These are phyloP conservation scores for Macrobrachium rosenbergii DNA, from an alignment of 1,140 invertebrate genomes.

Conservation along the genomic window DNA sequence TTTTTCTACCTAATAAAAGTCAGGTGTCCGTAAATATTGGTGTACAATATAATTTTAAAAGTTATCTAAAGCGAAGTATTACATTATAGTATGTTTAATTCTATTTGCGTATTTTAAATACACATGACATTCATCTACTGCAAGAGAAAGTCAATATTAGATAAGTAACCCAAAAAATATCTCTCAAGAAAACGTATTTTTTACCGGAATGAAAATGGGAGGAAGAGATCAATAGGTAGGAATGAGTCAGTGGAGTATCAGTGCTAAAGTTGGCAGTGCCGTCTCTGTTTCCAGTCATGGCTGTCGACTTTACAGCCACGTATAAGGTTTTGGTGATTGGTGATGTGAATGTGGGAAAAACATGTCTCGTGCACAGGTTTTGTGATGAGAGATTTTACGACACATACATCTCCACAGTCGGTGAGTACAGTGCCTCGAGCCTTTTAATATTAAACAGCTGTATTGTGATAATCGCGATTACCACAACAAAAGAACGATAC, in stretches of 20 bases:
- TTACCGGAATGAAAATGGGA: conserved; percentile 34
- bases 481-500: neutral
- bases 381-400: conserved; percentile 92
- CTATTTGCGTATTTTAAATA: too few species aligned
- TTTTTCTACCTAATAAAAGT: too few species aligned
- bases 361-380: conserved; percentile 91
- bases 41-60: too few species aligned
- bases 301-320: conserved; percentile 84
- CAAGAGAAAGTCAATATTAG: neutral
- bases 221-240: conserved; percentile 51
- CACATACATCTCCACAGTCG: conserved; percentile 92
- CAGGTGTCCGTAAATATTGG: too few species aligned
- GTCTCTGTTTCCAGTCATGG: conserved; percentile 73
- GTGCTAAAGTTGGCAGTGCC: conserved; percentile 36
- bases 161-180: neutral
- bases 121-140: too few species aligned
- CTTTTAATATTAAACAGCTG: neutral
- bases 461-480: neutral
- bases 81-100: too few species aligned
- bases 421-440: conserved; percentile 74
- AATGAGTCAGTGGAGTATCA: conserved; percentile 55
- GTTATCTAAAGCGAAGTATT: too few species aligned
- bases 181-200: conserved; percentile 33
- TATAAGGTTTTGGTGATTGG: conserved; percentile 90
- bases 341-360: conserved; percentile 93